Base-by-base conservation (phyloP, 1,140 invertebrate genomes). In the Hylaeus volcanicus region DNA sequence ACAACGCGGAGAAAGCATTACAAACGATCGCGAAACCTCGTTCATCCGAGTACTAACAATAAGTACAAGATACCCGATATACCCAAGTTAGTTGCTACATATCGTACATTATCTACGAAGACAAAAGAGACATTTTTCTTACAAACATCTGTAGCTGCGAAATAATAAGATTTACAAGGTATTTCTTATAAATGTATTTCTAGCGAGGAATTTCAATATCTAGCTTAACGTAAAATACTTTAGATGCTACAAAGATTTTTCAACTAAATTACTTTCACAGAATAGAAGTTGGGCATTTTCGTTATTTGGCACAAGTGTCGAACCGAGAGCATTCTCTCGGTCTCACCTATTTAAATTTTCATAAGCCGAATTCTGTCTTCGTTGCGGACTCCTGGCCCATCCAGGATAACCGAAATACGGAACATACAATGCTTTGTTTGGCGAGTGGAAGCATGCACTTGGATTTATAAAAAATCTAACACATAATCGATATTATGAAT, bases 321-420 rank as follows among this genome's bases (percentile, higher is more conserved):
- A 89, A 88, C 88, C 87, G 86, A 86, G 86, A 86, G 76, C 68
- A 74, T 45, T 82, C 76, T 83, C 87, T 85, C 87, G 86, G 89
- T 90, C 89, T 89, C 92, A 93, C 90, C 90, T 93, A 92, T 88
- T 83, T 9, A 88, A 86, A 88, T 87, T 90, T 84, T 75, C 90
- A 91, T 77, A 87, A 89, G 86, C 85, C 56, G 83, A 81, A 79
- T 81, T 90, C 77, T 79, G 85, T 85, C 89, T 88, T 84, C 86
- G 87, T 48, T 83, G 66, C 43, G 86, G 82, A 91, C 75, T 91
- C 83, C 76, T 87, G 48, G 82, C 39, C 87, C 90, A 90, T 89
- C 86, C 87, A 73, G 78, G 83, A 73, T 82, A 90, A 74, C 84
- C 88, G 83, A 93, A 93, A 92, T 87, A 90, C 72, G 92, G 85